These are phyloP conservation scores for Ylistrum balloti DNA, from an alignment of 1,140 invertebrate genomes.

Conservation along the genomic window DNA sequence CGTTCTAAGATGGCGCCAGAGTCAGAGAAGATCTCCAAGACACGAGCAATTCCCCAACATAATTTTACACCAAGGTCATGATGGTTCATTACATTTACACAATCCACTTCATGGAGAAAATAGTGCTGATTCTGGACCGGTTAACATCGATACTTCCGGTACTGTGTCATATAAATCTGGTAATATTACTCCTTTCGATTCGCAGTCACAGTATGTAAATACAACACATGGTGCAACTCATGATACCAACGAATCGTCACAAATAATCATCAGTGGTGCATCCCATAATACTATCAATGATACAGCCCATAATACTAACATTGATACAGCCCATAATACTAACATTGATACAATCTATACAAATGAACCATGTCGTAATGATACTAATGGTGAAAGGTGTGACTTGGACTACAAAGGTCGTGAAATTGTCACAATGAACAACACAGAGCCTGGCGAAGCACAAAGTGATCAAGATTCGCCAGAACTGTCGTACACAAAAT, in stretches of 20 bases:
- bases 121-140: neutral
- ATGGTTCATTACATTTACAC: neutral
- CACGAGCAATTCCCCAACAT: neutral
- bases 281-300: no score
- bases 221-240: neutral
- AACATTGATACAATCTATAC: no score
- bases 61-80: neutral
- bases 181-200: neutral
- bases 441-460: neutral
- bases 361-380: no score
- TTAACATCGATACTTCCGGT: neutral
- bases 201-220: neutral
- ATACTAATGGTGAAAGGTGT: neutral
- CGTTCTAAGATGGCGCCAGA: neutral
- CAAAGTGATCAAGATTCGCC: neutral
- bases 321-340: no score
- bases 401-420: neutral
- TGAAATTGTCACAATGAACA: neutral
- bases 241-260: no score
- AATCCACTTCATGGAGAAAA: neutral
- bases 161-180: neutral
- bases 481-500: neutral
- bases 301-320: no score
- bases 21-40: neutral
- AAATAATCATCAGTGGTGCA: no score